A percentile compares a stretch with the other conserved stretches of the same genome.
phyloP scores from a whole-genome alignment of 30 jellyfish, hydroid and myxozoan genomes.

The Hydractinia echinata region DNA sequence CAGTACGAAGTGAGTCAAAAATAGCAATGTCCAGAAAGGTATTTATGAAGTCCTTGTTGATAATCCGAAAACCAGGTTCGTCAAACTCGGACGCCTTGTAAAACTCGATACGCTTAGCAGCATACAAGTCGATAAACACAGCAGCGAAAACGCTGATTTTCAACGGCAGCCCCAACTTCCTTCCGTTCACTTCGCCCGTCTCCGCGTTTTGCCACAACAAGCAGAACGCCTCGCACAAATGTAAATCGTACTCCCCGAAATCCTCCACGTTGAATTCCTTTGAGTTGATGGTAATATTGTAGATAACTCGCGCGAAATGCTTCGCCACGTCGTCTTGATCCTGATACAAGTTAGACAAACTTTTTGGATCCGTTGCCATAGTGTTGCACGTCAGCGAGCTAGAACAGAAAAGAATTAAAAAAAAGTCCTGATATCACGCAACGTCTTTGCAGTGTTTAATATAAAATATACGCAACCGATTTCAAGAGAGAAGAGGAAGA shows the following conservation, averaged over 20 bases:
- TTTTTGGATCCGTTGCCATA: conserved; percentile 81
- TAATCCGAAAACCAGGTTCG: conserved; percentile 71
- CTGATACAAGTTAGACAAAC: conserved; percentile 90
- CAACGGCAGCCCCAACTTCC: conserved; percentile 86
- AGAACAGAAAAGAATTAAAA: too few species aligned
- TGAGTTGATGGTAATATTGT: conserved; percentile 54
- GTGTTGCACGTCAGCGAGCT: neutral
- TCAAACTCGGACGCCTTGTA: conserved; percentile 48
- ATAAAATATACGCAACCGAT: too few species aligned
- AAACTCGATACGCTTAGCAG: conserved; percentile 63
- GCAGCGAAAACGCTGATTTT: conserved; percentile 97
- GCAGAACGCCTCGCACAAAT: conserved; percentile 85
- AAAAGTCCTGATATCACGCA: too few species aligned
- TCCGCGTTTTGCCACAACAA: conserved; percentile 96
- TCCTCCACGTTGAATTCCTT: conserved; percentile 45
- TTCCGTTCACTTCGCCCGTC: conserved; percentile 95
- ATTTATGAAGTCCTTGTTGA: conserved; percentile 38
- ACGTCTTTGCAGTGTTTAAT: too few species aligned
- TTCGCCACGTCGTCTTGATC: conserved; percentile 95
- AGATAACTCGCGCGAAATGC: conserved; percentile 57
- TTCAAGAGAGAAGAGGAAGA: too few species aligned
- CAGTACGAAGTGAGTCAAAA: conserved; percentile 64
- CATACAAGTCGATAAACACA: conserved; percentile 71
- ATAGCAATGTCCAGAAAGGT: conserved; percentile 72
- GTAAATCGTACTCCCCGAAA: conserved; percentile 69